Conservation (phyloP, 2,113 vertebrate species). For the Perca schrenkii region DNA sequence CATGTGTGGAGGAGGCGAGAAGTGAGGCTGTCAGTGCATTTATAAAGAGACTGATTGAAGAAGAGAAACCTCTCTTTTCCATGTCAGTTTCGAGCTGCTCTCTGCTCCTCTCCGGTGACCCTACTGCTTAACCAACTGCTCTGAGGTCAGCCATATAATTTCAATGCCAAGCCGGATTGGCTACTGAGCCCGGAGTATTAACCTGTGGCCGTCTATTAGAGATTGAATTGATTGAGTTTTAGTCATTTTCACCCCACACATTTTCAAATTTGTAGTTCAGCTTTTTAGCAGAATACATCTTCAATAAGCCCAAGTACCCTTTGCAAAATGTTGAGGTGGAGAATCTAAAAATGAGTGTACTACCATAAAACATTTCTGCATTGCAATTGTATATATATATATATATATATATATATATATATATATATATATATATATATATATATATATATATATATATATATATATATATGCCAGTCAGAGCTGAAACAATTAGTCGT, state of each 20-base stretch:
- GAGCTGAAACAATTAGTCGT: neutral
- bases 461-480: neutral
- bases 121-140: slow-evolving; percentile 72
- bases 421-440: neutral
- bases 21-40: slow-evolving; percentile 63
- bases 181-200: slow-evolving; percentile 5
- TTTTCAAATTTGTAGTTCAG: slow-evolving; percentile 9
- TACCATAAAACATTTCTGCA: neutral
- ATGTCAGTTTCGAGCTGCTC: slow-evolving; percentile 49
- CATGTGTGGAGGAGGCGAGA: slow-evolving; percentile 60
- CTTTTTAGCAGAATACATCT: slow-evolving; percentile 12
- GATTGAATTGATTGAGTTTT: slow-evolving; percentile 62
- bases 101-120: slow-evolving; percentile 56
- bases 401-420: neutral
- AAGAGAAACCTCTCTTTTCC: slow-evolving; percentile 53
- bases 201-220: slow-evolving; percentile 25
- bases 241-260: neutral
- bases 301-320: neutral
- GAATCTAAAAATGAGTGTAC: neutral
- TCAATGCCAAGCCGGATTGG: slow-evolving; percentile 25
- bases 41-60: slow-evolving; percentile 62
- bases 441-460: neutral
- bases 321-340: neutral
- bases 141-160: slow-evolving; percentile 68
- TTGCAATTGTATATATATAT: neutral